Evolutionary conservation across 2,888 invertebrate species (phyloP).

Genomic region (Cordilura impudica): DNA sequence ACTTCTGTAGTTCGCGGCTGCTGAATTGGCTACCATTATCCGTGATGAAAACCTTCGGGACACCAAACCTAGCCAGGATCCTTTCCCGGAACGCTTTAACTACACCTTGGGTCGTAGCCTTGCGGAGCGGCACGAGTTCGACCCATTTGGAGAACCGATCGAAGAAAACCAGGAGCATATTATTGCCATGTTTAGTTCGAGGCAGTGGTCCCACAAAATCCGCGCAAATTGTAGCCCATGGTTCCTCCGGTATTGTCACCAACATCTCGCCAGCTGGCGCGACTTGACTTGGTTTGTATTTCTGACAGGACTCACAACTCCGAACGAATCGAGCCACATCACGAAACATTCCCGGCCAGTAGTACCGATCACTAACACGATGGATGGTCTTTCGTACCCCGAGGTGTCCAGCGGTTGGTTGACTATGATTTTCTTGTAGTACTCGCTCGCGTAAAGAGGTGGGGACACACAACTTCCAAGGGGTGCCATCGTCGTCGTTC

Average conservation of each 20-base stretch:
- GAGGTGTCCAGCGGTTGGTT: too few species aligned
- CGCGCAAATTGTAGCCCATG: slow-evolving; percentile 20
- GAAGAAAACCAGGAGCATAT: neutral
- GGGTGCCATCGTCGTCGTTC: too few species aligned
- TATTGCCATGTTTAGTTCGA: neutral
- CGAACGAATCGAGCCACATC: slow-evolving; percentile 6
- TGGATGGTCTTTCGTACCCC: too few species aligned
- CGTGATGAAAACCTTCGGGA: slow-evolving; percentile 5
- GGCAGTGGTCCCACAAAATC: neutral
- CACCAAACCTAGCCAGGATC: neutral
- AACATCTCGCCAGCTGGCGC: slow-evolving; percentile 24
- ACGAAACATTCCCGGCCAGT: too few species aligned
- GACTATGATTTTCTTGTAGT: too few species aligned
- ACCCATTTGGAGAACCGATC: slow-evolving; percentile 20
- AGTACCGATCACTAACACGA: too few species aligned
- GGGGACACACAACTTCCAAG: too few species aligned
- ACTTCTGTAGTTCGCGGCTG: neutral
- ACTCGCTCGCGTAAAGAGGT: too few species aligned
- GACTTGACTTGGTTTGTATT: slow-evolving; percentile 12
- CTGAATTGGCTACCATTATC: slow-evolving; percentile 27
- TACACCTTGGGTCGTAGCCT: neutral
- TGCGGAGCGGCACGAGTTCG: neutral
- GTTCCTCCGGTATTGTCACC: slow-evolving; percentile 3
- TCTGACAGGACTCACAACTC: slow-evolving; percentile 1
- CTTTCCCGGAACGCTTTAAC: neutral